Base-by-base conservation (phyloP, 2,797 vertebrate genomes). In the Kryptolebias ocellatus region DNA sequence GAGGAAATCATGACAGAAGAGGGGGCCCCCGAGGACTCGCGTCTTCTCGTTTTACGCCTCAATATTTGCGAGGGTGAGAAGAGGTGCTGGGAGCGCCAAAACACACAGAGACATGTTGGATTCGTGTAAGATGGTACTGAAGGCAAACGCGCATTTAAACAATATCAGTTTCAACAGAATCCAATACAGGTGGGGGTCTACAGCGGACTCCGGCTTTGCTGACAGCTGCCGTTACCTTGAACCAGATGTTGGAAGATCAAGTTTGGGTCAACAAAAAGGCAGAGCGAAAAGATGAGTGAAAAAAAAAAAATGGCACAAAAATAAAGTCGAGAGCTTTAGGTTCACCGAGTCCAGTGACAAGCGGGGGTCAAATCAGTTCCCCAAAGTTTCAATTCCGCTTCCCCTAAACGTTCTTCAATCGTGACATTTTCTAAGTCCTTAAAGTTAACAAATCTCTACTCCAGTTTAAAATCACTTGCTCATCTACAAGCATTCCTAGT, bases 241-340 rank as follows among this genome's bases (percentile, higher is more conserved):
- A 85, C 83, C 89, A 91, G 87, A 89, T 89, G 88, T 84, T 81
- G 56, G 45, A 67, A 83, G 78, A 86, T 84, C 80, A 79, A 59
- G 80, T 83, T 74, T 65, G 80, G 66, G 79, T 79, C 72, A 76
- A 62, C 29, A 53, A 31, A 73, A 63, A 70, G 50, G 59, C 44
- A 74, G 1, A 16, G 11, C 16, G 50, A 61, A 50, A 64, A 27
- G 16, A 66, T 39, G 37, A 39, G 37, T 10, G 37, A 10, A 64
- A 71, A 64, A 18, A 79, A 67, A 37, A 78, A 72, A 72, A 12
- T n/a, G 7, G 47, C 60, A 52, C 5, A 53, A 64, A 79, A 79
- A 72, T 29, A 72, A 45, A 66, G 67, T 70, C 74, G 69, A 12
- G 27, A 42, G 52, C 46, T 16, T 71, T 46, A 45, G 60, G 61